Evolutionary conservation across 2,797 vertebrate species (phyloP).

Genomic region (Lutjanus campechanus): DNA sequence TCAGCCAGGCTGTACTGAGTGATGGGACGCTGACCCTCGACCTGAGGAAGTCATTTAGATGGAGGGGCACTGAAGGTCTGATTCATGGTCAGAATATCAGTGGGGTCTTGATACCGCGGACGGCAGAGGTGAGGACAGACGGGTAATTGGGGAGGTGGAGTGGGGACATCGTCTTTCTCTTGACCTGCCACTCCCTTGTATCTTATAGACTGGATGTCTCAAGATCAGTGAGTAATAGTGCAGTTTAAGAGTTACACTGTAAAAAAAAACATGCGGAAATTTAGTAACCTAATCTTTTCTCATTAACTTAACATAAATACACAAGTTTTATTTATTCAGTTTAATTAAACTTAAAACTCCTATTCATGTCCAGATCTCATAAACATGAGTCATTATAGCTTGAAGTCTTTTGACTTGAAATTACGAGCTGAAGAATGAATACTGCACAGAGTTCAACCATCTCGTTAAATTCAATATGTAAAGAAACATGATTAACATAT

Average conservation of each 20-base stretch:
- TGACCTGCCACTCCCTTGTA: conserved; percentile 36
- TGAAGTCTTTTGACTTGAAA: too few relatives aligned
- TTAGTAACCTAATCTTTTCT: too few relatives aligned
- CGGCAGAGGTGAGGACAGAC: conserved; percentile 76
- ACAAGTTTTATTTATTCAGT: too few relatives aligned
- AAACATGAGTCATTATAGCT: too few relatives aligned
- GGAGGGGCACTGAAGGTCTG: conserved; percentile 81
- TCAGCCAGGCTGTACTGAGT: conserved; percentile 83
- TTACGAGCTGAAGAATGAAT: too few relatives aligned
- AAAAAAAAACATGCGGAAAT: too few relatives aligned
- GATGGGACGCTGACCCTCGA: conserved; percentile 85
- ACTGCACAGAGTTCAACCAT: too few relatives aligned
- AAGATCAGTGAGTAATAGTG: conserved; percentile 6
- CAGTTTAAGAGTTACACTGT: background rate
- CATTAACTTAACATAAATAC: too few relatives aligned
- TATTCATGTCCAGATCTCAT: too few relatives aligned
- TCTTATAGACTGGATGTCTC: conserved; percentile 21
- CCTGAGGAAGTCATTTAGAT: conserved; percentile 87
- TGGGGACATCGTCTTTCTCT: conserved; percentile 38
- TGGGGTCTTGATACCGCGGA: conserved; percentile 48
- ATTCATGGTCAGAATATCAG: conserved; percentile 78
- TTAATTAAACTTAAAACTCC: too few relatives aligned
- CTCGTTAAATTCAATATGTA: too few relatives aligned
- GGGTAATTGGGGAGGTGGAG: conserved; percentile 65
- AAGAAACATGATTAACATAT: too few relatives aligned